Evolutionary conservation across 2,888 invertebrate species (phyloP).

Genomic region (Periphyllus acericola): DNA sequence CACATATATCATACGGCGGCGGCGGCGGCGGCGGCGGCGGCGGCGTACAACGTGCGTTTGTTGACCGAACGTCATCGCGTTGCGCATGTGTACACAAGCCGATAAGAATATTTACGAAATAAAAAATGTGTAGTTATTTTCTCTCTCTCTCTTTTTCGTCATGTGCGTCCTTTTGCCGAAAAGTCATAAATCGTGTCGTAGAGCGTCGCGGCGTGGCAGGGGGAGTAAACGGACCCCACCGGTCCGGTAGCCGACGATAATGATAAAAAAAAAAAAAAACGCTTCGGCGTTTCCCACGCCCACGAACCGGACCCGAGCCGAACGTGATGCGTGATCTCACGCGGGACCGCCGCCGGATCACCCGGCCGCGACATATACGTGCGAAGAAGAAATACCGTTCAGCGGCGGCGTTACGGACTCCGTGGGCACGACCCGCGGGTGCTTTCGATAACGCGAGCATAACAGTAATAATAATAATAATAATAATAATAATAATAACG

Average conservation of each 20-base stretch:
- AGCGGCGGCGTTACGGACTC: background rate
- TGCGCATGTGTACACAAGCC: background rate
- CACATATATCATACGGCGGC: background rate
- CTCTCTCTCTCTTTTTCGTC: background rate
- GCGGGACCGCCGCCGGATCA: background rate
- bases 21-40: background rate
- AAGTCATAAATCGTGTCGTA: conserved; percentile 3
- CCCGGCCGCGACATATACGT: conserved; percentile 8
- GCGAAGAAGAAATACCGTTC: background rate
- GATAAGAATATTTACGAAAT: conserved; percentile 20
- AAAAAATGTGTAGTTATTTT: background rate
- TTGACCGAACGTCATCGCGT: background rate
- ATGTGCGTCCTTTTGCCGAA: background rate
- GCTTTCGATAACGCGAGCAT: background rate
- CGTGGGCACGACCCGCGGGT: conserved; percentile 20
- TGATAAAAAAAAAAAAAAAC: too few species aligned
- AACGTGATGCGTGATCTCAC: conserved; percentile 8
- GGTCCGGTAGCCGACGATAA: background rate
- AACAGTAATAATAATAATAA: background rate
- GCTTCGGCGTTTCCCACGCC: conserved; percentile 49
- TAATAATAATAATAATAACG: background rate
- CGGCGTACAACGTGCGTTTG: background rate
- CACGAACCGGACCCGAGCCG: conserved; percentile 32
- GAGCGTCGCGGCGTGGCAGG: background rate
- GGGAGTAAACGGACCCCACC: background rate